These are phyloP conservation scores for Microctonus hyperodae DNA, from an alignment of 2,888 invertebrate species.

Conservation along the genomic window DNA sequence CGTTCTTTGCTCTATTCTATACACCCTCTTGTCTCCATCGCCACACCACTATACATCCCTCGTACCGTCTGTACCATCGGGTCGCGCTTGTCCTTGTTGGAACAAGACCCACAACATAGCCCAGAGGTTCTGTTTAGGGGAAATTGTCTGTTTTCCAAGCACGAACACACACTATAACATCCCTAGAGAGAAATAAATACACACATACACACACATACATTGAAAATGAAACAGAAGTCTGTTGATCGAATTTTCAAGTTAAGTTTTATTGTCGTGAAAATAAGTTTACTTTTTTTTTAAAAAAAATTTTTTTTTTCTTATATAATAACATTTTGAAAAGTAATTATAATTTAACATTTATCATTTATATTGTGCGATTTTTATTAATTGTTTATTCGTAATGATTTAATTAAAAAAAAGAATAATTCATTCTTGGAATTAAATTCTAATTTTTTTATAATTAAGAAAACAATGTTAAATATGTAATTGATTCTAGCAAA, in stretches of 20 bases:
- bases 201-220: neutral
- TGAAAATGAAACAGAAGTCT: neutral
- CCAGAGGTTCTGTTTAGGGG: neutral
- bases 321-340: neutral
- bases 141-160: neutral
- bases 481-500: too few species aligned
- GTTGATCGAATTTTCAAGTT: constrained; percentile 1
- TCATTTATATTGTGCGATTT: neutral
- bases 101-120: constrained; percentile 13
- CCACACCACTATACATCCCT: neutral
- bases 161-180: neutral
- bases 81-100: constrained; percentile 1
- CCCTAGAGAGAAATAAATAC: neutral
- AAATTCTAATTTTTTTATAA: too few species aligned
- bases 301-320: neutral
- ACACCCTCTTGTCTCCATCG: neutral
- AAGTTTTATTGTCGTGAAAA: neutral
- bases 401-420: too few species aligned
- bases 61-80: neutral
- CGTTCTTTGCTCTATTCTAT: constrained; percentile 12
- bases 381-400: neutral
- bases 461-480: too few species aligned
- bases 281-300: neutral
- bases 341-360: neutral
- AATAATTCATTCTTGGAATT: too few species aligned